A percentile compares a stretch with the other conserved stretches of the same genome.
These are phyloP conservation scores for Otus sunia DNA, from an alignment of 2,113 vertebrate genomes.

Conservation along the genomic window DNA sequence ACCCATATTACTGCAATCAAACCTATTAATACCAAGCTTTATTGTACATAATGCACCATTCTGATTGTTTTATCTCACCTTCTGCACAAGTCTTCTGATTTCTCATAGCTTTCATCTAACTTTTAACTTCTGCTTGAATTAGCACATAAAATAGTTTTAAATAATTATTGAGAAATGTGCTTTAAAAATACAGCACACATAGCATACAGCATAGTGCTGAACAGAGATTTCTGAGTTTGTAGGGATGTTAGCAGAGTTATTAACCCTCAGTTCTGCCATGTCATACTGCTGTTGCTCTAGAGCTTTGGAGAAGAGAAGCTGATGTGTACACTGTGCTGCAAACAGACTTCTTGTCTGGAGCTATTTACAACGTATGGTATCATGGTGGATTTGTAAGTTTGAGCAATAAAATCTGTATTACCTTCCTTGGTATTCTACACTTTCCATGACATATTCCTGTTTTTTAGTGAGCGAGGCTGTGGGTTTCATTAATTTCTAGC, in stretches of 20 bases:
- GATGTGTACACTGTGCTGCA: neutral
- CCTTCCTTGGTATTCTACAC: neutral
- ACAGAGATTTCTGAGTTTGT: neutral
- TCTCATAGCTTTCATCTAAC: neutral
- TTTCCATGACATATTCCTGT: neutral
- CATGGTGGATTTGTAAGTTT: neutral
- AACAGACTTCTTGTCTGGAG: neutral
- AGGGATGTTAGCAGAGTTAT: neutral
- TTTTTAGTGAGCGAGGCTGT: neutral
- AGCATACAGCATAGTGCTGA: neutral
- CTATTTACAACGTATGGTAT: neutral
- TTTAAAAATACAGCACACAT: neutral
- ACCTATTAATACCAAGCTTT: neutral
- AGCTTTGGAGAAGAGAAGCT: neutral
- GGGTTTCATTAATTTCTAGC: neutral
- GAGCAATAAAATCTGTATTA: neutral
- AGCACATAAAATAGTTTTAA: neutral
- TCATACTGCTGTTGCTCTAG: neutral
- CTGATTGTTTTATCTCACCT: neutral
- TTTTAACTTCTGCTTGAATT: neutral
- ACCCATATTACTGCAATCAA: neutral
- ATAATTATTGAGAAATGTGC: neutral
- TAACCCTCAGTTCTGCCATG: neutral
- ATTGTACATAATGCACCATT: neutral
- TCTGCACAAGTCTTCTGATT: neutral